Conservation (phyloP, 2,888 invertebrate species). For the Clistopyga incitator region DNA sequence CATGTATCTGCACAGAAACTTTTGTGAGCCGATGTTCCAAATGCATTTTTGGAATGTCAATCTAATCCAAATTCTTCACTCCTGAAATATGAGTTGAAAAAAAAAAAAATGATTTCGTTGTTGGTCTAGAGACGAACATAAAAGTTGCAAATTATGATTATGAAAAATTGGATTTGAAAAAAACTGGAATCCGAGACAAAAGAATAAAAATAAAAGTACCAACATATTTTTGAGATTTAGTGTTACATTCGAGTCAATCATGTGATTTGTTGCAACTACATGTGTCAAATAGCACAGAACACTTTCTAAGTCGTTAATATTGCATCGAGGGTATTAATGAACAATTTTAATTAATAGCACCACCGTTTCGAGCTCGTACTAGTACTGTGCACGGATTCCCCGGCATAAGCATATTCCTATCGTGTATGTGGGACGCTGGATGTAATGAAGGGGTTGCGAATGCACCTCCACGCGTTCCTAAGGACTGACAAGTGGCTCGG, state of each 20-base stretch:
- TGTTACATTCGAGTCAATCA: not conserved
- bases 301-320: not conserved
- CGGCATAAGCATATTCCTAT: slow-evolving; percentile 12
- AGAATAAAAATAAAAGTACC: too few species aligned
- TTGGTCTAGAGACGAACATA: too few species aligned
- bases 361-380: not conserved
- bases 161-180: too few species aligned
- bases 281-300: not conserved
- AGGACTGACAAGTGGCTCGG: slow-evolving; percentile 56
- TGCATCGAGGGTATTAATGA: not conserved
- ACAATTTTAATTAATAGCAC: slow-evolving; percentile 6
- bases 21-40: too few species aligned
- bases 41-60: too few species aligned
- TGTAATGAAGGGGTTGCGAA: slow-evolving; percentile 52
- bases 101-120: too few species aligned
- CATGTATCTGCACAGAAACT: too few species aligned
- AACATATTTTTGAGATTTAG: not conserved
- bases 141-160: too few species aligned
- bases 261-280: not conserved
- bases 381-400: slow-evolving; percentile 6
- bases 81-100: too few species aligned
- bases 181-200: too few species aligned
- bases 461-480: slow-evolving; percentile 33
- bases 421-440: slow-evolving; percentile 31
- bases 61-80: too few species aligned